Conservation (phyloP, 1,140 invertebrate species). For the Vollenhovia emeryi region DNA sequence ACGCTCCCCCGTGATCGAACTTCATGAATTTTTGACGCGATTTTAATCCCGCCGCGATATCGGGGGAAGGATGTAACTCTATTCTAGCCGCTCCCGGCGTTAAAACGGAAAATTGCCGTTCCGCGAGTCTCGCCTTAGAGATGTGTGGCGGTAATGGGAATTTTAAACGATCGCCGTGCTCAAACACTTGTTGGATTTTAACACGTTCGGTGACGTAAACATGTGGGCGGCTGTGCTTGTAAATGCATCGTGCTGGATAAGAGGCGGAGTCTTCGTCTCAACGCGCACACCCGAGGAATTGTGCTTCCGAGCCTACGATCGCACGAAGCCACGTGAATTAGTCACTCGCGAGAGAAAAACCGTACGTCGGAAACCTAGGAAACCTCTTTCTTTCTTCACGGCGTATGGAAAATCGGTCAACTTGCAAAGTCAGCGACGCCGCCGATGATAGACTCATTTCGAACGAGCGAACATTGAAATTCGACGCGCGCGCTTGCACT, state of each 20-base stretch:
- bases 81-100: neutral
- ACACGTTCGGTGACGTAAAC: conserved; percentile 4
- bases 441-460: conserved; percentile 9
- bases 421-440: neutral
- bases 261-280: neutral
- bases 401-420: neutral
- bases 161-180: neutral
- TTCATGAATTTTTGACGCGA: conserved; percentile 58
- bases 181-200: conserved; percentile 50
- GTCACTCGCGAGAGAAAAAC: neutral
- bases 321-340: neutral
- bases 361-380: neutral
- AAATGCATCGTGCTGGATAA: neutral
- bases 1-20: conserved; percentile 38
- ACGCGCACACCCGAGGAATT: neutral
- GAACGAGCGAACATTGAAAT: conserved; percentile 27
- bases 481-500: conserved; percentile 22
- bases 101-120: conserved; percentile 47
- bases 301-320: neutral
- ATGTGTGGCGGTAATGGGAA: neutral
- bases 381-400: neutral
- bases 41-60: conserved; percentile 52
- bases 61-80: conserved; percentile 25
- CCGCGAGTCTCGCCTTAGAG: neutral
- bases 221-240: neutral